Evolutionary conservation across 2,888 invertebrate species (phyloP), one percentile per base, ranked within the genome.

Genomic region (Calliscelio sp.): DNA sequence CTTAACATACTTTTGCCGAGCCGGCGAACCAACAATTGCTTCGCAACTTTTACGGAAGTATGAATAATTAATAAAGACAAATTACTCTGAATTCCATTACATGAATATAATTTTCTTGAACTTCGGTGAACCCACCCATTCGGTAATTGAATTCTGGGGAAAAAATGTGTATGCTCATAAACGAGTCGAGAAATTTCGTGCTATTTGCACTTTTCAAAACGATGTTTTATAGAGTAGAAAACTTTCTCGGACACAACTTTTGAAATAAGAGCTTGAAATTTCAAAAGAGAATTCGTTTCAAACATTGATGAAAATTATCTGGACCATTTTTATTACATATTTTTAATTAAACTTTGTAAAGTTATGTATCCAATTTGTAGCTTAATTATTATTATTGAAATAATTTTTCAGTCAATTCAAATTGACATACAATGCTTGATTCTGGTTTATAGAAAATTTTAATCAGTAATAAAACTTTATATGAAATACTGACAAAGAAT

Each of bases 11-110:
- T 57, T 65, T 32, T 41, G 32, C 8, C 22, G 11, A 5, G 20
- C 51, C 28, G 7, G 28, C 28, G 18, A 65, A 44, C 32, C 7
- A 55, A 35, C 55, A 35, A 35, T 74, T 38, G 63, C 51, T 32
- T 63, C 65, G n/a, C 46, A 57, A 66, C 57, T 66, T 32, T 22
- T 46, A 46, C 32, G 65, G 57, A 66, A 66, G 44, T 35, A 55
- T 66, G 66, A 75, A 75, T 75, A 75, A 66, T 75, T 75, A 57
- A 75, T 75, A 28, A 10, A 49, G 38, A 65, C 63, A 51, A 75
- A 65, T 63, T 75, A 32, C 38, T 28, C 51, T 16, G 73, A 49
- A 74, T 74, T 38, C 38, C 41, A 20, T 66, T 51, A 53, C 41
- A 25, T 20, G 57, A 46, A 35, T 44, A 70, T 7, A 32, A 22